A percentile compares a stretch with the other conserved stretches of the same genome.
These are phyloP conservation scores for Pelecanoides urinatrix DNA, from an alignment of 2,113 vertebrate genomes.

Conservation along the genomic window DNA sequence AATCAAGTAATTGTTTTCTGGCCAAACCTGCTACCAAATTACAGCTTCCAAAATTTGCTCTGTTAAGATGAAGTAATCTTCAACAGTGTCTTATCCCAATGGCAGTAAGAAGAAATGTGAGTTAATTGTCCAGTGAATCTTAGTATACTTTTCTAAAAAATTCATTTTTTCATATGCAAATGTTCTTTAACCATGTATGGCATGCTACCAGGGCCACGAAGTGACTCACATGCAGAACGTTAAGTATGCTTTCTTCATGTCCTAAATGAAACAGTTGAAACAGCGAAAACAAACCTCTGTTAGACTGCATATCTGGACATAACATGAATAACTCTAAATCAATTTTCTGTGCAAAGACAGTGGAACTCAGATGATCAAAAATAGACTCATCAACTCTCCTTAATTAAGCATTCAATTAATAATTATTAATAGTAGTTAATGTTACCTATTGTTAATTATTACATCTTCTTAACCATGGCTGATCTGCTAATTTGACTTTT, in stretches of 20 bases:
- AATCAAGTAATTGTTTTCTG: background rate
- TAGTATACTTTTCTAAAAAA: background rate
- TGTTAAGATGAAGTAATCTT: background rate
- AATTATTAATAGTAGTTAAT: background rate
- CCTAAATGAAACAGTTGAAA: background rate
- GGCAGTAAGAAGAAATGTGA: background rate
- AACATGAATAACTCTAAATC: background rate
- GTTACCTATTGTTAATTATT: background rate
- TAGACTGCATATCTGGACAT: background rate
- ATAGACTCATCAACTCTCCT: background rate
- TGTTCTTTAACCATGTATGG: background rate
- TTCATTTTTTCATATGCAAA: background rate
- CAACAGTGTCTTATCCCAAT: background rate
- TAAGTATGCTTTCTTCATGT: background rate
- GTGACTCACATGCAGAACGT: background rate
- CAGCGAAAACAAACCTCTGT: background rate
- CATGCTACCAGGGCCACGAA: background rate
- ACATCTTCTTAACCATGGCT: background rate
- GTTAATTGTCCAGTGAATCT: background rate
- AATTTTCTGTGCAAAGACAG: background rate
- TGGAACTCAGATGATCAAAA: background rate
- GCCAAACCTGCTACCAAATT: background rate
- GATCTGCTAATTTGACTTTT: background rate
- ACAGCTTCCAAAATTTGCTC: background rate
- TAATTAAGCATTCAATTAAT: background rate